phyloP scores from a whole-genome alignment of 2,888 invertebrate species.

The Chydorus sphaericus region DNA sequence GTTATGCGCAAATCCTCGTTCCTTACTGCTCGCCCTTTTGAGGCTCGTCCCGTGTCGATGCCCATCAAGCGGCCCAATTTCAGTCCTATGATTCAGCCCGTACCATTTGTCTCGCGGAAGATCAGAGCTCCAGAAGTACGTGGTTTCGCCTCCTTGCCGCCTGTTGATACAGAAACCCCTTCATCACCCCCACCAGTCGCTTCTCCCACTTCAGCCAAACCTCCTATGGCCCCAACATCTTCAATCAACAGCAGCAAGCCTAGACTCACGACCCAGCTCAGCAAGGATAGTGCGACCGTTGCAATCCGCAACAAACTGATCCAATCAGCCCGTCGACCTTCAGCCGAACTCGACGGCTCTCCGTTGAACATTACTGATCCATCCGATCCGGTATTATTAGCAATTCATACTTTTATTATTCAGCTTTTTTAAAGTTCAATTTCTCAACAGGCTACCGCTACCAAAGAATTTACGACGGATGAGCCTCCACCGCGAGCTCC shows the following conservation, averaged over 20 bases:
- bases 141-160: slow-evolving; percentile 10
- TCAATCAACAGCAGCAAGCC: neutral
- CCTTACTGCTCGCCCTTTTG: slow-evolving; percentile 13
- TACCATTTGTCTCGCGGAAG: slow-evolving; percentile 11
- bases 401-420: neutral
- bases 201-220: too few species aligned
- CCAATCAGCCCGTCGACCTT: slow-evolving; percentile 14
- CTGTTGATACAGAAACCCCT: neutral
- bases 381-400: neutral
- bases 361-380: neutral
- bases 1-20: slow-evolving; percentile 12
- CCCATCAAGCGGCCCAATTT: slow-evolving; percentile 1
- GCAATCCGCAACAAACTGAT: slow-evolving; percentile 14
- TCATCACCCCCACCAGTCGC: neutral
- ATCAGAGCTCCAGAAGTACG: slow-evolving; percentile 15
- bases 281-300: neutral
- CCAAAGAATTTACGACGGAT: too few species aligned
- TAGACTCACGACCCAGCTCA: neutral
- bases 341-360: slow-evolving; percentile 10
- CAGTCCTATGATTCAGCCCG: slow-evolving; percentile 11
- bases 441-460: neutral
- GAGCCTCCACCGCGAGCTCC: too few species aligned
- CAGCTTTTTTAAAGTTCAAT: neutral
- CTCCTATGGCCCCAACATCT: neutral
- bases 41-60: slow-evolving; percentile 2